Conservation (phyloP, 2,797 vertebrate species). For the Phrynocephalus vlangalii region DNA sequence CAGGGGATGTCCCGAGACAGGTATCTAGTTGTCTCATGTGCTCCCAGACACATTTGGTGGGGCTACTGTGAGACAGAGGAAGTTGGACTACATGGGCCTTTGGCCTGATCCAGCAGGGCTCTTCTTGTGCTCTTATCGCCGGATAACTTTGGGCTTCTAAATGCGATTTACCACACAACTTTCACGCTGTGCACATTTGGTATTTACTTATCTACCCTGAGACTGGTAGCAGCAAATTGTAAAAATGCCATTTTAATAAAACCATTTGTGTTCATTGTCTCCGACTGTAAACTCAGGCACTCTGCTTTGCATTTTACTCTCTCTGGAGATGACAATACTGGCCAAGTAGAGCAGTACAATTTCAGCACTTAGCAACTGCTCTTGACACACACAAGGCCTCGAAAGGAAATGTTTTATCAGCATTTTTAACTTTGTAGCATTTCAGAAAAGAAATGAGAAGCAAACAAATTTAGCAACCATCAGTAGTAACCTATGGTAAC, state of each 20-base stretch:
- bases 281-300: background rate
- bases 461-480: conserved; percentile 13
- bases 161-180: background rate
- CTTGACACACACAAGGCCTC: background rate
- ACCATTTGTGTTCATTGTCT: background rate
- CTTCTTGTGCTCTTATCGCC: background rate
- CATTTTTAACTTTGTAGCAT: conserved; percentile 1
- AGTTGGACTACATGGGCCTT: too few relatives aligned
- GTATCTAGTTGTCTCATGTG: too few relatives aligned
- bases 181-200: background rate
- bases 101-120: too few relatives aligned
- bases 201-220: background rate
- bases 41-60: too few relatives aligned
- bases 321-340: conserved; percentile 20
- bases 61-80: too few relatives aligned
- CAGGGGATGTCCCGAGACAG: too few relatives aligned
- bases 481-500: conserved; percentile 29
- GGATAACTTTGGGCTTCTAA: rapidly evolving
- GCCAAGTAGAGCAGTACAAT: conserved; percentile 37
- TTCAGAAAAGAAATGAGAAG: conserved; percentile 33
- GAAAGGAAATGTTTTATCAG: conserved; percentile 38
- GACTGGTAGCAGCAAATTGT: conserved; percentile 14
- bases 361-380: background rate
- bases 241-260: conserved; percentile 1
- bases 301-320: conserved; percentile 29